Conservation (phyloP, 2,888 invertebrate species). For the Napeogenes sylphis region DNA sequence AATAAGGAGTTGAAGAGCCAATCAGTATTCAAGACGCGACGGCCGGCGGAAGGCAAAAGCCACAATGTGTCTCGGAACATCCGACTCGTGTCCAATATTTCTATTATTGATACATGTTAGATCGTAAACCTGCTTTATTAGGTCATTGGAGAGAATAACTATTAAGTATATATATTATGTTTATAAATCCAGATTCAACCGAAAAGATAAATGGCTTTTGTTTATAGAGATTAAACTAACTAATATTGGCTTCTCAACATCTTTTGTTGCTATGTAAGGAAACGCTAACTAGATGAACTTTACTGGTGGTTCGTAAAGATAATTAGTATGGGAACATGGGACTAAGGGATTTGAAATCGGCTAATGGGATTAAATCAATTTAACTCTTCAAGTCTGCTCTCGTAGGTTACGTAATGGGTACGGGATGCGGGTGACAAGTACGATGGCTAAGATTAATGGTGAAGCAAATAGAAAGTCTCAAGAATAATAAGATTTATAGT, state of each 20-base stretch:
- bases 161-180: not conserved
- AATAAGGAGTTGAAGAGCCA: slow-evolving; percentile 42
- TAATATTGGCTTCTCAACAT: too few relatives aligned
- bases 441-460: slow-evolving; percentile 38
- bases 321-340: slow-evolving; percentile 12
- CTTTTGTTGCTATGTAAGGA: not conserved
- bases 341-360: slow-evolving; percentile 13
- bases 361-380: slow-evolving; percentile 28
- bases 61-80: slow-evolving; percentile 64
- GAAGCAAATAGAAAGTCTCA: slow-evolving; percentile 25
- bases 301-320: slow-evolving; percentile 1
- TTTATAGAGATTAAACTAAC: too few relatives aligned
- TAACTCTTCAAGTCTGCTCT: slow-evolving; percentile 24
- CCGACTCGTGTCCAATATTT: slow-evolving; percentile 64
- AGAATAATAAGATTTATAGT: slow-evolving; percentile 20
- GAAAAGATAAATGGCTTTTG: too few relatives aligned
- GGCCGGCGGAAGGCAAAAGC: slow-evolving; percentile 63
- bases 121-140: slow-evolving; percentile 29
- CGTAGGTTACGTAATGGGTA: slow-evolving; percentile 28
- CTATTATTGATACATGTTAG: slow-evolving; percentile 49
- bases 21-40: slow-evolving; percentile 60
- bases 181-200: too few relatives aligned
- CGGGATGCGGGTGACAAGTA: slow-evolving; percentile 39
- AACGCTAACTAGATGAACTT: slow-evolving; percentile 2
- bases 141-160: slow-evolving; percentile 25